Conservation (phyloP, 2,888 invertebrate species). For the Flexamia atlantica region DNA sequence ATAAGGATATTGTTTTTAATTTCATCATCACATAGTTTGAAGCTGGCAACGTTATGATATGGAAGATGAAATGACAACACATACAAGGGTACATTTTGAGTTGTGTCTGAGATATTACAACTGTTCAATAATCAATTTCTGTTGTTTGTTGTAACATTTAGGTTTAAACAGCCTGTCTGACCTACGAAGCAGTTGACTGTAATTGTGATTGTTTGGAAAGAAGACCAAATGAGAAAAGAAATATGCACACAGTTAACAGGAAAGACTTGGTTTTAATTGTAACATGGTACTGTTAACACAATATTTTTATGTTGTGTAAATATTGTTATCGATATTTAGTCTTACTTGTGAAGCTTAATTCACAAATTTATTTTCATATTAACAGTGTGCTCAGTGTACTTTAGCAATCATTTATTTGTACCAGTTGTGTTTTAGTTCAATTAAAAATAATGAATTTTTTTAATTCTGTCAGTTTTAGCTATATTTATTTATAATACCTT, state of each 20-base stretch:
- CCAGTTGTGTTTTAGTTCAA: slow-evolving; percentile 23
- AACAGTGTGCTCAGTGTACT: slow-evolving; percentile 24
- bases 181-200: slow-evolving; percentile 28
- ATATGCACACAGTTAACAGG: neutral
- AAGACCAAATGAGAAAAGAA: slow-evolving; percentile 25
- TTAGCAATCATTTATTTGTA: slow-evolving; percentile 23
- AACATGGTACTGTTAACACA: neutral
- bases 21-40: too few relatives aligned
- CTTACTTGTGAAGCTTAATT: neutral
- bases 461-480: slow-evolving; percentile 8
- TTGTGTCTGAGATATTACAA: neutral
- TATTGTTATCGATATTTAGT: neutral
- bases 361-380: neutral
- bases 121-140: slow-evolving; percentile 11
- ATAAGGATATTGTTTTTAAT: too few relatives aligned
- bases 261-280: slow-evolving; percentile 8
- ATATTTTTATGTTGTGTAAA: neutral
- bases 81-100: too few relatives aligned
- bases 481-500: slow-evolving; percentile 17
- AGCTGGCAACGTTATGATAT: too few relatives aligned
- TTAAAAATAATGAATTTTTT: slow-evolving; percentile 10
- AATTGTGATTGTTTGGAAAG: slow-evolving; percentile 24
- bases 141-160: slow-evolving; percentile 50
- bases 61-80: too few relatives aligned
- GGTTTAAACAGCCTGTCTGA: slow-evolving; percentile 45